Percentiles rank a stretch among this genome's conserved stretches.
Conservation (phyloP, 2,888 invertebrate genomes). For the Teleogryllus oceanicus region DNA sequence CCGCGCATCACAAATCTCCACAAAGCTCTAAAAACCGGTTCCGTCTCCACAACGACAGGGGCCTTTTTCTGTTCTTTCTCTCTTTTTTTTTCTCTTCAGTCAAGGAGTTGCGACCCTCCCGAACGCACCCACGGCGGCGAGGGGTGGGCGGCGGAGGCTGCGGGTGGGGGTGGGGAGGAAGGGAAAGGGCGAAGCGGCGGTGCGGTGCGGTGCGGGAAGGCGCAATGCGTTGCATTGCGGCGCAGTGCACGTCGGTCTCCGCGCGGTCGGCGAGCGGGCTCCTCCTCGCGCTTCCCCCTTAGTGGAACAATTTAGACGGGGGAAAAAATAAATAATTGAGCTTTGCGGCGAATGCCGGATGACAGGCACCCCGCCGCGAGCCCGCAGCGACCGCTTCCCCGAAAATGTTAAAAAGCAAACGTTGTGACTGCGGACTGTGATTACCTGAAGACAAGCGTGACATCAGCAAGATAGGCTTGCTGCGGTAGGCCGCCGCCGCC, state of each 20-base stretch:
- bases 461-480: constrained; percentile 2
- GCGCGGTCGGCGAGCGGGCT: not conserved
- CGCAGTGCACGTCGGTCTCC: too few species aligned
- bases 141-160: too few species aligned
- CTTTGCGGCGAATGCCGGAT: constrained; percentile 18
- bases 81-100: not conserved
- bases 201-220: too few species aligned
- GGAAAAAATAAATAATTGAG: constrained; percentile 18
- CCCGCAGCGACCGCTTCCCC: not conserved
- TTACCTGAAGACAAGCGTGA: constrained; percentile 18
- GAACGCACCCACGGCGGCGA: not conserved
- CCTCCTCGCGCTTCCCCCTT: not conserved
- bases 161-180: too few species aligned
- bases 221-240: too few species aligned
- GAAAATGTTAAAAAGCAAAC: constrained; percentile 18
- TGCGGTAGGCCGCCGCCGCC: constrained; percentile 4
- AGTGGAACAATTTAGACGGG: not conserved
- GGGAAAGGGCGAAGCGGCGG: too few species aligned
- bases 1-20: not conserved
- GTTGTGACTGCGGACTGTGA: not conserved
- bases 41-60: not conserved
- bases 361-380: not conserved
- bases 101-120: constrained; percentile 18
- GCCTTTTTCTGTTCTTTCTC: not conserved
- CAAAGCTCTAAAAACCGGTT: constrained; percentile 12